A percentile compares a stretch with the other conserved stretches of the same genome.
Conservation (phyloP, 2,888 invertebrate genomes). For the Eilema sororculum region DNA sequence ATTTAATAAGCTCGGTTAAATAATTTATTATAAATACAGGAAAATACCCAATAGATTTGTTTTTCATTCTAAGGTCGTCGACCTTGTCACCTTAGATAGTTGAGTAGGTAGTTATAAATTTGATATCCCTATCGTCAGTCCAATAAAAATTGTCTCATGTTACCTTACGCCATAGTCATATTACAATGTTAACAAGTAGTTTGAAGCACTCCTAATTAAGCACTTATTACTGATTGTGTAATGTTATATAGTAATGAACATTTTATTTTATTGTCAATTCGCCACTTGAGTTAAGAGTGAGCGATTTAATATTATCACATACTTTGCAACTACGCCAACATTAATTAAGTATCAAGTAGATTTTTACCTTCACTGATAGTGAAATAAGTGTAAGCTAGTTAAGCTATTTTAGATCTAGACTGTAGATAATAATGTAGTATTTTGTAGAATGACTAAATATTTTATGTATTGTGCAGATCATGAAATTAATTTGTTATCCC, state of each 20-base stretch:
- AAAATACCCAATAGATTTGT: background rate
- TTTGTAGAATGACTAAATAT: too few relatives aligned
- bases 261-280: conserved; percentile 58
- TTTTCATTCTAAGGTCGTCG: background rate
- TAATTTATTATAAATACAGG: too few relatives aligned
- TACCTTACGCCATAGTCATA: background rate
- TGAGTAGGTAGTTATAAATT: background rate
- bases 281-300: conserved; percentile 50
- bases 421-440: too few relatives aligned
- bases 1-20: too few relatives aligned
- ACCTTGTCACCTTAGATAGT: background rate
- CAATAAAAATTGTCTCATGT: background rate
- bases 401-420: too few relatives aligned
- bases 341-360: conserved; percentile 46
- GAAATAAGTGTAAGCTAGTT: background rate
- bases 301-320: conserved; percentile 53
- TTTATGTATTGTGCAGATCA: too few relatives aligned
- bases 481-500: too few relatives aligned
- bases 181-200: conserved; percentile 1
- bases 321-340: conserved; percentile 45
- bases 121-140: background rate
- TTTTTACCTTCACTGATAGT: conserved; percentile 8
- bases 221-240: conserved; percentile 48
- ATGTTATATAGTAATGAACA: conserved; percentile 44
- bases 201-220: conserved; percentile 17